These are phyloP conservation scores for Cantharis rustica DNA, from an alignment of 2,888 invertebrate genomes.

Conservation along the genomic window DNA sequence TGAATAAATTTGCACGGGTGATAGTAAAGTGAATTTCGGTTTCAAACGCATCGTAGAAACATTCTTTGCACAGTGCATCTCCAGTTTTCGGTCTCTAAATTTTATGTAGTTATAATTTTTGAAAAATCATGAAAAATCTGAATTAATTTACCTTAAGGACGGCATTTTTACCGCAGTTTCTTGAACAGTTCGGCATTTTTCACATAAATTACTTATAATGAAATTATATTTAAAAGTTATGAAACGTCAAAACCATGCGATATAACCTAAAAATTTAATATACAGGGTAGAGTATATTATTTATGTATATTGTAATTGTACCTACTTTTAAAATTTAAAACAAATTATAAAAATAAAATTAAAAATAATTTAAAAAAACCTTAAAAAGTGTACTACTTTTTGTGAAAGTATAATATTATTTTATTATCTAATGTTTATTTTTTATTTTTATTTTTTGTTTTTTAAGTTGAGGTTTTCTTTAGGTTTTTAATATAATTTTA, in stretches of 20 bases:
- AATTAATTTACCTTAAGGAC: constrained; percentile 68
- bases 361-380: too few species aligned
- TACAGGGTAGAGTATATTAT: not conserved
- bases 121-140: not conserved
- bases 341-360: too few species aligned
- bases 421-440: too few species aligned
- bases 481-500: too few species aligned
- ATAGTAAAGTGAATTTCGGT: constrained; percentile 94
- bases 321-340: too few species aligned
- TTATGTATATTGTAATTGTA: too few species aligned
- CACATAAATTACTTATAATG: not conserved
- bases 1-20: constrained; percentile 77
- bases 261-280: not conserved
- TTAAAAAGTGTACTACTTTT: too few species aligned
- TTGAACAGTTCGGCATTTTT: constrained; percentile 73
- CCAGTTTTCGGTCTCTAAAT: constrained; percentile 87
- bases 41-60: constrained; percentile 93
- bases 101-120: constrained; percentile 10
- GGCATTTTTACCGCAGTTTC: constrained; percentile 76
- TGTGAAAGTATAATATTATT: too few species aligned
- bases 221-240: constrained; percentile 23
- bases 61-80: constrained; percentile 90
- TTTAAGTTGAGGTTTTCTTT: too few species aligned
- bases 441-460: too few species aligned
- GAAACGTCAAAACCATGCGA: not conserved